Evolutionary conservation across 1,140 invertebrate genomes (phyloP), one percentile per base, ranked within the genome.

Genomic region (Bacillus rossius): DNA sequence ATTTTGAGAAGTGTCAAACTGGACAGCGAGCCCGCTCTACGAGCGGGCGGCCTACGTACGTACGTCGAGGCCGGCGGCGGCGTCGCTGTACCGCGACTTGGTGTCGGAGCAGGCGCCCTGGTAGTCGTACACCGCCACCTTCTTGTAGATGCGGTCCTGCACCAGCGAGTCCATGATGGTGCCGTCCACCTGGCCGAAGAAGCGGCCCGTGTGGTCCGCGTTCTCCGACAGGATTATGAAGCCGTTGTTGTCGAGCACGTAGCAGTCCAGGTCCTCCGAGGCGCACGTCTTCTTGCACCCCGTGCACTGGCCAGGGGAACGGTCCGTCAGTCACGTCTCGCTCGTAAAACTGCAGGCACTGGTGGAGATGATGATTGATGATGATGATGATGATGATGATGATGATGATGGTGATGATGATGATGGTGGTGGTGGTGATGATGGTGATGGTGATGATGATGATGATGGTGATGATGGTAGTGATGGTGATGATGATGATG

Each of bases 101-200:
- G 84, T 84, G 63, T 92, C 89, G 0, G 85, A 84, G 67, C 92
- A 94, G 7, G 88, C 79, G 0, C 90, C 92, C 73, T 96, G 93
- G 73, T 94, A 92, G 69, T 96, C 92, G 62, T 88, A 88, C 0
- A 94, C 84, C 0, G 85, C 82, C 0, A 94, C 84, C 74, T 89
- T 89, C 65, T 78, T 89, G 72, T 93, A 96, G 61, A 96, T 94
- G 56, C 86, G 82, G 67, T 93, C 89, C 68, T 94, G 89, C 0
- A 96, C 91, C 23, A 96, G 73, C 0, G 90, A 92, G 70, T 95
- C 90, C 89, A 96, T 94, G 45, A 96, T 91, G 1, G 91, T 94
- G n/a, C 92, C 92, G 70, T 96, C 92, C 43, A 95, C 88, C 71
- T 95, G 91, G 0, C 93, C 93, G 67, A 96, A 96, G 73, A 96